Conservation (phyloP, 64 coral and sea anemone genomes). For the Dendronephthya gigantea region DNA sequence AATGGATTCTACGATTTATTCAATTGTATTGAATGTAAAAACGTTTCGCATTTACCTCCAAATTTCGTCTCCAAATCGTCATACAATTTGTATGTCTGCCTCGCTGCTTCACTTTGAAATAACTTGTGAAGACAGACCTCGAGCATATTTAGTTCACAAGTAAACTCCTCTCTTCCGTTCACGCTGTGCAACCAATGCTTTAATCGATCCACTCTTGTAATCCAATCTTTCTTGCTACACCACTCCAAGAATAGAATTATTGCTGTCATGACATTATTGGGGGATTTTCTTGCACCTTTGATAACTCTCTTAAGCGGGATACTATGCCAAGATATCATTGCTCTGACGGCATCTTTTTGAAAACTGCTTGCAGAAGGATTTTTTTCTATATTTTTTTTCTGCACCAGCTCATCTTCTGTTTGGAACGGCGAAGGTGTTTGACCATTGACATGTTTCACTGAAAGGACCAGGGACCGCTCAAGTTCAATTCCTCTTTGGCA, state of each 20-base stretch:
- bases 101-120: not conserved
- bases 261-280: not conserved
- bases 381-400: not conserved
- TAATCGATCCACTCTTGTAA: not conserved
- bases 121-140: not conserved
- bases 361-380: not conserved
- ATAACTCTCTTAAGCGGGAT: not conserved
- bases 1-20: too few relatives aligned
- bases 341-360: not conserved
- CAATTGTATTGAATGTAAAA: too few relatives aligned
- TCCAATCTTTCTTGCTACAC: not conserved
- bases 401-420: not conserved
- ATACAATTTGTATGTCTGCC: not conserved
- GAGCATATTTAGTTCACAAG: not conserved
- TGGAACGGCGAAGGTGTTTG: slow-evolving; percentile 5
- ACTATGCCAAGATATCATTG: not conserved
- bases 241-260: not conserved
- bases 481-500: slow-evolving; percentile 23
- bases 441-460: slow-evolving; percentile 49
- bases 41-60: not conserved
- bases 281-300: not conserved
- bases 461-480: slow-evolving; percentile 5
- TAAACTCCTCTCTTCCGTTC: not conserved
- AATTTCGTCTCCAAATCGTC: not conserved
- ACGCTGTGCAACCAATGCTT: not conserved